Conservation (phyloP, 2,888 invertebrate species). For the Phorcus lineatus region DNA sequence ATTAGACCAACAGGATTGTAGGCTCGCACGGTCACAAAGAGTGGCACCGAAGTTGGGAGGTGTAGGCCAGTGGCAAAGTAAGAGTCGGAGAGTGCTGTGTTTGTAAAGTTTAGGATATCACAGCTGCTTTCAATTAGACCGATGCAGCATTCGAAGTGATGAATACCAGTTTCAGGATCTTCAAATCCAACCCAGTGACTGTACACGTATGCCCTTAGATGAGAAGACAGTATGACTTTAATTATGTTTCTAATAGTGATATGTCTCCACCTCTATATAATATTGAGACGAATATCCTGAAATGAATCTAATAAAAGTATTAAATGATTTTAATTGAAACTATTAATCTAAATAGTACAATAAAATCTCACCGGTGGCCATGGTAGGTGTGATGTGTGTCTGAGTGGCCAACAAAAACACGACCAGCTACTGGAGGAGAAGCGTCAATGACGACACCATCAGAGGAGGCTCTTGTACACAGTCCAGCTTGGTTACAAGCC, state of each 20-base stretch:
- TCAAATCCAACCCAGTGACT: slow-evolving; percentile 22
- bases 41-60: slow-evolving; percentile 21
- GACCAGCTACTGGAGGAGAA: slow-evolving; percentile 26
- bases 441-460: slow-evolving; percentile 32
- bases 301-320: too few relatives aligned
- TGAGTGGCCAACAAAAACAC: slow-evolving; percentile 17
- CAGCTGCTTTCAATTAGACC: slow-evolving; percentile 22
- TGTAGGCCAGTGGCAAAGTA: slow-evolving; percentile 27
- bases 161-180: slow-evolving; percentile 24
- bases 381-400: slow-evolving; percentile 8
- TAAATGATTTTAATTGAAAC: too few relatives aligned
- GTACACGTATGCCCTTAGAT: neutral
- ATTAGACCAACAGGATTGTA: slow-evolving; percentile 36
- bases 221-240: neutral
- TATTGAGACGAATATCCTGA: too few relatives aligned
- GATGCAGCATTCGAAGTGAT: slow-evolving; percentile 16
- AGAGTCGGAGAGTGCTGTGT: slow-evolving; percentile 27
- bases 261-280: too few relatives aligned
- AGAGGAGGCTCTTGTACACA: slow-evolving; percentile 19
- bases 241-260: too few relatives aligned
- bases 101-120: slow-evolving; percentile 32
- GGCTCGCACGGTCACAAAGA: slow-evolving; percentile 36
- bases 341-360: too few relatives aligned
- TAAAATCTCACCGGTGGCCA: slow-evolving; percentile 16
- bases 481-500: slow-evolving; percentile 30